Percentiles rank a stretch among this genome's conserved stretches.
Conservation (phyloP, 2,888 invertebrate genomes). For the Chloroclystis v-ata region DNA sequence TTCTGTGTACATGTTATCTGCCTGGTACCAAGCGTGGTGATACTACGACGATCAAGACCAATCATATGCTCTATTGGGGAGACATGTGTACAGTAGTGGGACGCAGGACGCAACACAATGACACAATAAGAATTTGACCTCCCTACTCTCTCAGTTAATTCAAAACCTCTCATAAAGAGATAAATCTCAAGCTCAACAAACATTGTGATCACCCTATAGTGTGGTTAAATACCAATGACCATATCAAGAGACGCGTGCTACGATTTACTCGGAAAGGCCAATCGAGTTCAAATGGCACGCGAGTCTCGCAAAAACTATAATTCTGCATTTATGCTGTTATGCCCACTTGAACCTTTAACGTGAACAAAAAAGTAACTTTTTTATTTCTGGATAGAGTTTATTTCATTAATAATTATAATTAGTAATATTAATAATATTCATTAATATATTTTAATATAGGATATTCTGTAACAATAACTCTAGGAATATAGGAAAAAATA, state of each 20-base stretch:
- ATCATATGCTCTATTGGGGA: too few species aligned
- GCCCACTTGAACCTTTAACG: neutral
- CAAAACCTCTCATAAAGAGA: too few species aligned
- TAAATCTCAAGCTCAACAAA: neutral
- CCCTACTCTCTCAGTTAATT: too few species aligned
- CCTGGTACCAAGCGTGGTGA: too few species aligned
- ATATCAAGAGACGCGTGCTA: constrained; percentile 16
- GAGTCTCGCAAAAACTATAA: constrained; percentile 36
- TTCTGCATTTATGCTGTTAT: constrained; percentile 1
- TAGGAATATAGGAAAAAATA: too few species aligned
- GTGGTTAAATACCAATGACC: neutral
- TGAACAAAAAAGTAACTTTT: neutral
- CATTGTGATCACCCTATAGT: constrained; percentile 1
- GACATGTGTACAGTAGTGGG: too few species aligned
- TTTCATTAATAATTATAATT: constrained; percentile 1
- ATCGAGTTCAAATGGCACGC: constrained; percentile 32
- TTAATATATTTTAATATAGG: too few species aligned
- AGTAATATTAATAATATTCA: neutral
- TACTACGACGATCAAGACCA: too few species aligned
- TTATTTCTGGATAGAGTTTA: constrained; percentile 1
- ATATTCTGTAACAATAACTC: too few species aligned
- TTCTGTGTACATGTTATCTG: too few species aligned
- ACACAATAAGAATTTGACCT: too few species aligned
- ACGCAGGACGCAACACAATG: too few species aligned
- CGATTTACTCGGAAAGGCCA: constrained; percentile 16